phyloP scores from a whole-genome alignment of 2,797 vertebrate genomes.

The Macrochelys suwanniensis region DNA sequence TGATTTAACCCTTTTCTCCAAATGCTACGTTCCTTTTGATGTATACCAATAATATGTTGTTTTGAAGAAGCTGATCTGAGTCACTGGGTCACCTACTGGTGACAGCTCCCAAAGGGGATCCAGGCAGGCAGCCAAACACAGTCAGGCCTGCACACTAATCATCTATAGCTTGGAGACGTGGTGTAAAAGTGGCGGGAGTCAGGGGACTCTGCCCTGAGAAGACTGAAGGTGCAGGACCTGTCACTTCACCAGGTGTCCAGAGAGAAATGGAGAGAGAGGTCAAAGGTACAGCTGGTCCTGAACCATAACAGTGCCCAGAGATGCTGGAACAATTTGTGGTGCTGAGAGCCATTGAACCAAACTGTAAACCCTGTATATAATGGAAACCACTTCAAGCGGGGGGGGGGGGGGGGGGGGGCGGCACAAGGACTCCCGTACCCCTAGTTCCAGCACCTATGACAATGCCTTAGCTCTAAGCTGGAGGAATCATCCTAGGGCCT shows the following conservation, averaged over 20 bases:
- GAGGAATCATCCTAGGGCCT: neutral
- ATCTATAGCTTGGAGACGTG: neutral
- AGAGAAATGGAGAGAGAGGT: neutral
- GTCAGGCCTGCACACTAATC: neutral
- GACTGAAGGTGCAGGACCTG: neutral
- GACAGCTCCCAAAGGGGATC: neutral
- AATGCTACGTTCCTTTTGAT: neutral
- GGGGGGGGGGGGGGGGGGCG: no score
- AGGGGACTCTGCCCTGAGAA: neutral
- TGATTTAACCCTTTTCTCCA: neutral
- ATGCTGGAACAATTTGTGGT: no score
- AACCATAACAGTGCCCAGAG: neutral
- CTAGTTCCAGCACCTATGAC: no score
- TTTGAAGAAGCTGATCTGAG: neutral
- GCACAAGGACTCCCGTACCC: no score
- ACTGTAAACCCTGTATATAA: no score
- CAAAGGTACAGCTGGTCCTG: neutral
- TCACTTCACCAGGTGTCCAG: neutral
- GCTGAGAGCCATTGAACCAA: no score
- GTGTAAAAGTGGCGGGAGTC: neutral
- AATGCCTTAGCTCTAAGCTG: neutral
- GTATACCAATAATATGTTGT: neutral
- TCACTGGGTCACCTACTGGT: neutral
- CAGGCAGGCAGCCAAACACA: neutral
- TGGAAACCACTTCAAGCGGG: no score